phyloP scores from a whole-genome alignment of 2,888 invertebrate genomes.

The Octonoba sinensis region DNA sequence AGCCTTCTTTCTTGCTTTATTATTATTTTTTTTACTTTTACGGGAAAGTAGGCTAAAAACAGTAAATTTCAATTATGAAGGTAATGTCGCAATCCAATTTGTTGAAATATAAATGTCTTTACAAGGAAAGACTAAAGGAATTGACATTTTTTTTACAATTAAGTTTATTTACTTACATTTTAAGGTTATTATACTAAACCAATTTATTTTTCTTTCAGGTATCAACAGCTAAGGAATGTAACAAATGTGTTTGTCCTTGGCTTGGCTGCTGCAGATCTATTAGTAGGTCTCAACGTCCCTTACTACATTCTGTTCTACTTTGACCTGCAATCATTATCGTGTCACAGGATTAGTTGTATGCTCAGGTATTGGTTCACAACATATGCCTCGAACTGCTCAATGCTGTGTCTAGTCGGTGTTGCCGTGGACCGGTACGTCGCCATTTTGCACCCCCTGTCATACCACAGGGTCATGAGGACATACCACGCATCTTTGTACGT shows the following conservation, averaged over 20 bases:
- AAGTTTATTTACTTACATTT: no score
- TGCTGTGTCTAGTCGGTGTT: constrained; percentile 66
- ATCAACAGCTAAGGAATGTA: constrained; percentile 63
- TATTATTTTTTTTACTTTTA: no score
- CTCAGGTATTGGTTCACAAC: constrained; percentile 65
- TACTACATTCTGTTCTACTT: constrained; percentile 68
- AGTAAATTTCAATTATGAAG: no score
- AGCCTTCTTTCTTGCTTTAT: no score
- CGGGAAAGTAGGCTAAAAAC: no score
- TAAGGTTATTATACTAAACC: no score
- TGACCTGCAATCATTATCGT: constrained; percentile 63
- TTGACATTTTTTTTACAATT: no score
- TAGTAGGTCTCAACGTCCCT: constrained; percentile 66
- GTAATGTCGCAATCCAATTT: no score
- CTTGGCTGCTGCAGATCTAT: constrained; percentile 65
- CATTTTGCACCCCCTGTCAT: constrained; percentile 65
- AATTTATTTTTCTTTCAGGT: constrained; percentile 19
- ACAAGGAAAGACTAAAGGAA: no score
- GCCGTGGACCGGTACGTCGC: constrained; percentile 67
- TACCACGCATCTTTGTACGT: constrained; percentile 54
- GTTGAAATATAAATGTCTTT: no score
- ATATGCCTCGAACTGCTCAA: constrained; percentile 65
- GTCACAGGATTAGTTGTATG: constrained; percentile 65
- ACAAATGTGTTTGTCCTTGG: constrained; percentile 67
- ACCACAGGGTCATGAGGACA: constrained; percentile 64